These are phyloP conservation scores for Cepaea hortensis DNA, from an alignment of 2,888 invertebrate species.

Conservation along the genomic window DNA sequence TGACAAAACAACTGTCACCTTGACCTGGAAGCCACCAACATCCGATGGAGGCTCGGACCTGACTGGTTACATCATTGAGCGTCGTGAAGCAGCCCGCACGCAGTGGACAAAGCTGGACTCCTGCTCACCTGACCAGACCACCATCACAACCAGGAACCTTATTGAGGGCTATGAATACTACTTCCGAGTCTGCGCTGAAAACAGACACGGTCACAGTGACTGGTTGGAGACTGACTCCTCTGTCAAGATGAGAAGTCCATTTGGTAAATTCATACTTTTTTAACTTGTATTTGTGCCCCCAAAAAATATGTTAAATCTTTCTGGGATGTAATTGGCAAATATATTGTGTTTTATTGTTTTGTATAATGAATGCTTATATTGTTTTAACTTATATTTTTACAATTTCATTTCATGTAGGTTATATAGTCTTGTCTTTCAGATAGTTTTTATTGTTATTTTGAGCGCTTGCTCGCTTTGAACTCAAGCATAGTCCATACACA, in stretches of 20 bases:
- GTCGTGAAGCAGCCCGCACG: constrained; percentile 73
- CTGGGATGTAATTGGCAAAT: neutral
- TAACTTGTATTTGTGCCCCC: no score
- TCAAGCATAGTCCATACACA: no score
- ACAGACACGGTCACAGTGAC: constrained; percentile 92
- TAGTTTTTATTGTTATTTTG: neutral
- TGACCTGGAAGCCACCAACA: constrained; percentile 73
- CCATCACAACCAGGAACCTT: constrained; percentile 61
- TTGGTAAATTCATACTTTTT: constrained; percentile 58
- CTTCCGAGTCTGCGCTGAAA: constrained; percentile 90
- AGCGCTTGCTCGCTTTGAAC: no score
- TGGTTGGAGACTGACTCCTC: constrained; percentile 64
- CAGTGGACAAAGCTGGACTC: constrained; percentile 62
- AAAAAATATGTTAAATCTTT: neutral
- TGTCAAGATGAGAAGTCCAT: constrained; percentile 66
- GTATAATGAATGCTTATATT: neutral
- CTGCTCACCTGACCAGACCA: constrained; percentile 54
- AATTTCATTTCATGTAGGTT: neutral
- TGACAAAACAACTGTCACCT: constrained; percentile 60
- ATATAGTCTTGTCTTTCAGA: neutral
- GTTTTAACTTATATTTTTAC: neutral
- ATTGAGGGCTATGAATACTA: constrained; percentile 80
- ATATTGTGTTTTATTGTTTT: no score
- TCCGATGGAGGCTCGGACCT: constrained; percentile 68
- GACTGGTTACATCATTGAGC: constrained; percentile 65